Evolutionary conservation across 2,797 vertebrate species (phyloP), one percentile per base, ranked within the genome.

Genomic region (Rhodeus uyekii): DNA sequence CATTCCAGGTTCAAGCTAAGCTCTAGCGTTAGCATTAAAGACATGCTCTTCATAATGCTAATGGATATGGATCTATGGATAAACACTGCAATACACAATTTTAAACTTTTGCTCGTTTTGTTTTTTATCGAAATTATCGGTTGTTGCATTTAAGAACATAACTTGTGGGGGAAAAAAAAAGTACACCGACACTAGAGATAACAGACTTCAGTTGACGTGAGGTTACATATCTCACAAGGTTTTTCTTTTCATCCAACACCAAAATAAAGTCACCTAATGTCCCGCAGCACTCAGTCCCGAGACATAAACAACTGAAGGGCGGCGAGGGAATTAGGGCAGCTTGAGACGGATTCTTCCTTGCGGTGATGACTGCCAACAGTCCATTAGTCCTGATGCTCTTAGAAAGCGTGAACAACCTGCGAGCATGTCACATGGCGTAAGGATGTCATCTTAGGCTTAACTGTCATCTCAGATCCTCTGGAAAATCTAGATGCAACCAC

Each of bases 301-400:
- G 42, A 73, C 42, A 14, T 19, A 46, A 73, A 81, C 39, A 50
- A 29, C n/a, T 68, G 13, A 44, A 38, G 32, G 16, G n/a, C 22
- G 7, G 3, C 24, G 7, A 48, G 79, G 44, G 44, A 81, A 81
- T 81, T 75, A 81, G 44, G 34, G 8, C 71, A 75, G 80, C 80
- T 65, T 67, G 61, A 32, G 60, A 74, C 3, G 5, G 60, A 81
- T 75, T 75, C 60, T 38, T 75, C 71, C 46, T 64, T 18, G 5
- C 8, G 4, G 67, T 61, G 53, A 71, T n/a, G 18, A 4, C 60
- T 39, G 80, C 60, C 60, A 75, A 39, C 60, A 32, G 44, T 75
- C 34, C 71, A 42, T 75, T 75, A 75, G 60, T 1, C 67, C 58
- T 74, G 79, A 81, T 81, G 69, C 79, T 53, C 79, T 74, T 74